Conservation (phyloP, 2,797 vertebrate species). For the Neosalanx taihuensis region DNA sequence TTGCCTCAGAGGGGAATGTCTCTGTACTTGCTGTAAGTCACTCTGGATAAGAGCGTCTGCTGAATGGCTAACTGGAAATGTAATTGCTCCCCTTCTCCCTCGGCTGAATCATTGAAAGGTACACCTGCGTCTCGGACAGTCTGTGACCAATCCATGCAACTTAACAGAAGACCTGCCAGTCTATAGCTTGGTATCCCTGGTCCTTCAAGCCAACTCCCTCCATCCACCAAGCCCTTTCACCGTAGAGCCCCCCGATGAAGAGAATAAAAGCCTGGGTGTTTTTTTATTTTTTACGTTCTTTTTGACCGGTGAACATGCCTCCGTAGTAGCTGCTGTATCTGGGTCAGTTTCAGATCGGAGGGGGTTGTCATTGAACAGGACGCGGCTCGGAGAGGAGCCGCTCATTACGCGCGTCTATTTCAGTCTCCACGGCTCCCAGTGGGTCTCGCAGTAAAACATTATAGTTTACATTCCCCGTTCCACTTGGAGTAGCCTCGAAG, state of each 20-base stretch:
- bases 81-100: conserved; percentile 2
- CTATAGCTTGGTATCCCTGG: background rate
- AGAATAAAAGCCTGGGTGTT: background rate
- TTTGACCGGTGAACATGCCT: too few species aligned
- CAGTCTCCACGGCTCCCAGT: background rate
- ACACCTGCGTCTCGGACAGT: background rate
- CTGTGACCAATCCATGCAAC: background rate
- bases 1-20: too few species aligned
- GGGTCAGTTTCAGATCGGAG: conserved; percentile 8
- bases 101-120: background rate
- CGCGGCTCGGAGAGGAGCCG: background rate
- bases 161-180: background rate
- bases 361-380: background rate
- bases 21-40: too few species aligned
- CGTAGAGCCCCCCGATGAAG: conserved; percentile 4
- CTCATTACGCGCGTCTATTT: background rate
- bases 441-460: background rate
- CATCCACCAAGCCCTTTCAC: background rate
- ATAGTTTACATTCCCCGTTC: conserved; percentile 9
- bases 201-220: background rate
- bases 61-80: too few species aligned
- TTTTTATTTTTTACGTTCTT: too few species aligned
- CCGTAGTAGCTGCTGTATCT: background rate
- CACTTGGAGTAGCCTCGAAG: background rate
- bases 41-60: too few species aligned